phyloP scores from a whole-genome alignment of 2,113 vertebrate species.

The Oreocharis arfaki region DNA sequence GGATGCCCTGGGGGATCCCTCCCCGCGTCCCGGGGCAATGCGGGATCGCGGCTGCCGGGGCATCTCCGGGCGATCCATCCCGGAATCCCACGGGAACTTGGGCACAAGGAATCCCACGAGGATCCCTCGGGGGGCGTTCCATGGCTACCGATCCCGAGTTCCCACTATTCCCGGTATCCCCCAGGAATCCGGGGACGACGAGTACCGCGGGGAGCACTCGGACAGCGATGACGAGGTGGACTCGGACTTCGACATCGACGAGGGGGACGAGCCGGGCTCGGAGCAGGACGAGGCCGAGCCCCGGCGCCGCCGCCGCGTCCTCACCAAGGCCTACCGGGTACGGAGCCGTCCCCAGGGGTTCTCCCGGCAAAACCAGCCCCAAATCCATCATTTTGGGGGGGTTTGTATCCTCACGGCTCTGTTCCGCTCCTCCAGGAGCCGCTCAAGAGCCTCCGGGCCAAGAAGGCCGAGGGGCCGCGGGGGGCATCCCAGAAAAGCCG shows the following conservation, averaged over 20 bases:
- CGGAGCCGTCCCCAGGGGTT: accelerated
- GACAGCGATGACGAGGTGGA: conserved; percentile 96
- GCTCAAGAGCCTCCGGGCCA: conserved; percentile 84
- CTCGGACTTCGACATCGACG: conserved; percentile 95
- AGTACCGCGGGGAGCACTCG: conserved; percentile 91
- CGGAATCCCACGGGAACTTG: no score
- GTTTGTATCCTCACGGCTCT: background rate
- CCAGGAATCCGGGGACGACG: conserved; percentile 78
- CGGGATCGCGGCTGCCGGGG: background rate
- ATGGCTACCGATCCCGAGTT: no score
- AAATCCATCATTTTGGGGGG: accelerated
- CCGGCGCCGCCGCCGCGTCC: conserved; percentile 82
- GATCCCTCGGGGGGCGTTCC: no score
- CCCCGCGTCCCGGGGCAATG: background rate
- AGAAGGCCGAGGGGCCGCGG: conserved; percentile 72
- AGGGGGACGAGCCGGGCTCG: conserved; percentile 91
- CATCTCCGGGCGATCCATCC: no score
- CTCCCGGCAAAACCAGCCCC: accelerated
- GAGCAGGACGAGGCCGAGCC: conserved; percentile 91
- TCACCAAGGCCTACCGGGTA: conserved; percentile 95
- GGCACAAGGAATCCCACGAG: no score
- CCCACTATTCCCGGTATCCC: background rate
- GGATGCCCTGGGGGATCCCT: background rate
- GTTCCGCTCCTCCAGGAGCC: conserved; percentile 77
- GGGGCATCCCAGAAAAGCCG: conserved; percentile 76